Evolutionary conservation across 1,140 invertebrate species (phyloP), one percentile per base, ranked within the genome.

Genomic region (Danaus plexippus): DNA sequence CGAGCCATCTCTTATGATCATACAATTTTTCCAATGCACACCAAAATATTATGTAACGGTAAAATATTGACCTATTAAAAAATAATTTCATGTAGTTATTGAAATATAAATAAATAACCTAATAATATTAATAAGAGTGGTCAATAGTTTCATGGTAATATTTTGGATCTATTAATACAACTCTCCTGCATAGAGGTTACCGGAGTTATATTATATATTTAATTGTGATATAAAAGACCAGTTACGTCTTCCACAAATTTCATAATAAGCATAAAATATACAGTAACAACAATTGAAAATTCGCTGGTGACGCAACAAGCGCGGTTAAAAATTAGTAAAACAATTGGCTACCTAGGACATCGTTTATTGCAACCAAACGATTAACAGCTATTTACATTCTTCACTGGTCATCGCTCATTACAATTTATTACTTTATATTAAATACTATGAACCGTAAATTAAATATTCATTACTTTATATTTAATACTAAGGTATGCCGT

Each of bases 11-110:
- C 68, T 67, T 67, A 61, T 64, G 69, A 76, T 77, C 73, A 73
- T 72, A 76, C 64, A 79, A 77, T 68, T 80, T 73, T 79, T 74
- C 73, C 56, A 68, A 83, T 79, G 75, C 73, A 76, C 75, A 75
- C 68, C 59, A 63, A 56, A 64, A 64, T 75, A 78, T 86, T 86
- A 83, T 75, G 73, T 84, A 86, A 86, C 79, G 77, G 80, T 80
- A 77, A 68, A 55, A 45, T 54, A 56, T 59, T 75, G 78, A 73
- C 78, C 75, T 63, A 80, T 83, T 72, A 75, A 70, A 62, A 49
- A 40, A 40, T 11, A 32, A 32, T 18, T 49, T 12, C 9, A 50
- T 2, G 10, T 15, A 41, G 22, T 50, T 11, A 32, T 50, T 32
- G 22, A 32, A 32, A 32, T 7, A 32, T 32, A 32, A 32, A 22